A percentile compares a stretch with the other conserved stretches of the same genome.
Evolutionary conservation across 2,797 vertebrate species (phyloP).

Genomic region (Brachymystax lenok): DNA sequence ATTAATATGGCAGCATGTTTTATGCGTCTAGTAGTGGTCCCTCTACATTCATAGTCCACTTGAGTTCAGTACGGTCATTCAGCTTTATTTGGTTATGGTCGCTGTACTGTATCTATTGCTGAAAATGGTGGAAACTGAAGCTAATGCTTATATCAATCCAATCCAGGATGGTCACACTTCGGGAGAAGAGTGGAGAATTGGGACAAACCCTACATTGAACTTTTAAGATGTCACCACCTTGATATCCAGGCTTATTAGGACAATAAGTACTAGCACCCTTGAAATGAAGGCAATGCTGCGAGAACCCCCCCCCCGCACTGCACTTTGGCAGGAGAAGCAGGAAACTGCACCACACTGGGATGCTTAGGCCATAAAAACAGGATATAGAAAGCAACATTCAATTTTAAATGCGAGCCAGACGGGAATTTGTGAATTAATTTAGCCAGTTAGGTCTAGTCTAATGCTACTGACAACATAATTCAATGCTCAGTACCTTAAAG

Average conservation of each 20-base stretch:
- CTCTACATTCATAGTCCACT: neutral
- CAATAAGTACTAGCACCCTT: slow-evolving; percentile 42
- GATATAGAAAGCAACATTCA: slow-evolving; percentile 45
- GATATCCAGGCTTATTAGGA: neutral
- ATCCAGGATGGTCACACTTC: neutral
- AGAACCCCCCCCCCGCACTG: slow-evolving; percentile 6
- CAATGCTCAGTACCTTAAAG: slow-evolving; percentile 52
- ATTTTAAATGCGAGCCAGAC: slow-evolving; percentile 37
- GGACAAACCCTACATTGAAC: neutral
- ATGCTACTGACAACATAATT: slow-evolving; percentile 29
- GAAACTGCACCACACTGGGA: neutral
- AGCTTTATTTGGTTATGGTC: neutral
- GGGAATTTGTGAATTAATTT: neutral
- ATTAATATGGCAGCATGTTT: slow-evolving; percentile 19
- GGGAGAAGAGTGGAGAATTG: neutral
- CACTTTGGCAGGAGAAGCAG: slow-evolving; percentile 1
- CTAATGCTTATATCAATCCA: neutral
- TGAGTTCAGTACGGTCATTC: neutral
- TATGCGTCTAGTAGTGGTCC: neutral
- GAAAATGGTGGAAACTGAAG: neutral
- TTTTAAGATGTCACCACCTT: neutral
- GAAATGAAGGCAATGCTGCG: slow-evolving; percentile 46
- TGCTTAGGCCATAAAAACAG: slow-evolving; percentile 2
- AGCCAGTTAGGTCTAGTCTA: neutral
- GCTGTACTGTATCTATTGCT: neutral